Evolutionary conservation across 2,113 vertebrate genomes (phyloP), one percentile per base, ranked within the genome.

Genomic region (Lucifuga dentata): DNA sequence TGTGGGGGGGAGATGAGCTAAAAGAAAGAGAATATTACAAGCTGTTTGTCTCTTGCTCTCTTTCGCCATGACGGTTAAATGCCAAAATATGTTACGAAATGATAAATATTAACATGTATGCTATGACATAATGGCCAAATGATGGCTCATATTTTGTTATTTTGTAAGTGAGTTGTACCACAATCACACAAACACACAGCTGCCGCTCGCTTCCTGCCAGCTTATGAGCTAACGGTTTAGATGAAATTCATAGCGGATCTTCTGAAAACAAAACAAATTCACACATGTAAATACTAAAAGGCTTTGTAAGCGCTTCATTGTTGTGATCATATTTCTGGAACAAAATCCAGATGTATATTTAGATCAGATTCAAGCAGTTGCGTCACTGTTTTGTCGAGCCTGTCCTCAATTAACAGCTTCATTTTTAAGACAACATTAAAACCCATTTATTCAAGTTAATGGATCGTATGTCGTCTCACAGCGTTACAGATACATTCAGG

Each of bases 341-440:
- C 49, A n/a, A 68, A 58, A 43, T 80, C 60, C 32, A 10, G n/a
- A 32, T 11, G 4, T 45, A 2, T 38, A 45, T 45, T 24, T 19
- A 56, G 39, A 55, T 45, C 23, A 29, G 13, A 16, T 70, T 13
- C 5, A 15, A 24, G 0, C 40, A 20, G 6, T 21, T 32, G 29
- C 48, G 4, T 46, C 21, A 3, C 52, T 59, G 21, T 13, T 38
- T 62, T 41, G 41, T 1, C 35, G n/a, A n/a, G 41, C 52, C n/a
- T n/a, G n/a, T n/a, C n/a, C 15, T 7, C 26, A 2, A 68, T 44
- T 57, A 51, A 32, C 39, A 33, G 13, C 35, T 21, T 41, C 11
- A 20, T 26, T 36, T 70, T 66, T 41, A 69, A 46, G 46, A 13
- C 44, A 35, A 26, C 16, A 50, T 57, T 6, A 60, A 60, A 52